phyloP scores from a whole-genome alignment of 2,797 vertebrate genomes.

The Falco peregrinus region DNA sequence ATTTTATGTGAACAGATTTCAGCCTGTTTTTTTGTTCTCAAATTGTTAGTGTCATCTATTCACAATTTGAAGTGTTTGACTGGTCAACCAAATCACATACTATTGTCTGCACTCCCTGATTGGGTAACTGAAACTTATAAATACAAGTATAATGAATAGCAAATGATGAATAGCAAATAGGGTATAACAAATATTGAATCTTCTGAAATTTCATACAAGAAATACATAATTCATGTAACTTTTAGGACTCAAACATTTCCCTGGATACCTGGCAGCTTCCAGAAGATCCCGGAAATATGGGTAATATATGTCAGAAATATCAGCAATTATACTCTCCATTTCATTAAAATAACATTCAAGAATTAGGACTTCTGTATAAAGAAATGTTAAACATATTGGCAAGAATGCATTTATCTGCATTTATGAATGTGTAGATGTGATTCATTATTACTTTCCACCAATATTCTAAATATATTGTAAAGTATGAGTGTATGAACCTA shows the following conservation, averaged over 20 bases:
- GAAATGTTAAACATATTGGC: background rate
- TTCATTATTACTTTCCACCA: background rate
- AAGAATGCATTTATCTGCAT: background rate
- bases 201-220: constrained; percentile 13
- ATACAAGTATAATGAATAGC: constrained; percentile 50
- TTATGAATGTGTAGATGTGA: background rate
- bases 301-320: background rate
- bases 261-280: constrained; percentile 7
- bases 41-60: constrained; percentile 45
- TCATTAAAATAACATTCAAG: constrained; percentile 3
- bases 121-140: constrained; percentile 50
- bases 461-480: background rate
- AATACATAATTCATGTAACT: constrained; percentile 58
- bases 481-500: background rate
- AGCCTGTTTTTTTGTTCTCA: constrained; percentile 41
- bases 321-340: background rate
- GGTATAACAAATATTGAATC: constrained; percentile 47
- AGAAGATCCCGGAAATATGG: constrained; percentile 1
- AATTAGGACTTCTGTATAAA: background rate
- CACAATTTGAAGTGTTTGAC: constrained; percentile 61
- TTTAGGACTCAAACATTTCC: constrained; percentile 30
- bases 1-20: constrained; percentile 61
- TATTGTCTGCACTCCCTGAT: constrained; percentile 51
- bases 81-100: constrained; percentile 61
- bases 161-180: constrained; percentile 63